Evolutionary conservation across 2,888 invertebrate species (phyloP).

Genomic region (Aphodius sticticus): DNA sequence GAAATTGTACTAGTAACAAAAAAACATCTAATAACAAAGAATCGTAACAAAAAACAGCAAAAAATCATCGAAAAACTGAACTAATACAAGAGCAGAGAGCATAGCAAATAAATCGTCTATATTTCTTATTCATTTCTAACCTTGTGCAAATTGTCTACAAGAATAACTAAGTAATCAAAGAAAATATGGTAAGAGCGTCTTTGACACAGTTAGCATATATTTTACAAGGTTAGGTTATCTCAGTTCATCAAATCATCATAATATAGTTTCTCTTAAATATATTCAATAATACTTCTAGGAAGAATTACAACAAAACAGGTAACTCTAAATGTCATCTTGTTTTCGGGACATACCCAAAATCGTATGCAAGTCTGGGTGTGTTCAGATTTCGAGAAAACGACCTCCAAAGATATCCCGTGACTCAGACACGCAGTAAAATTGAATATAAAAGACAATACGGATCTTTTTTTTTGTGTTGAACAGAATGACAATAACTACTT

Average conservation of each 20-base stretch:
- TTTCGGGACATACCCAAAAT: not conserved
- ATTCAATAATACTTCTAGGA: not conserved
- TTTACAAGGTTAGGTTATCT: not conserved
- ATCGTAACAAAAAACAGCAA: too few relatives aligned
- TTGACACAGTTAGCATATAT: not conserved
- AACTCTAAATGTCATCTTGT: not conserved
- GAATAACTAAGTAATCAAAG: not conserved
- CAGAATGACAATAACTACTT: not conserved
- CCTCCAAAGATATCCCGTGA: not conserved
- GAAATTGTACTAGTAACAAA: too few relatives aligned
- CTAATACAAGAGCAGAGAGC: too few relatives aligned
- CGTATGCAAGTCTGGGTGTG: not conserved
- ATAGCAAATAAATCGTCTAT: not conserved
- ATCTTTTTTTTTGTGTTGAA: not conserved
- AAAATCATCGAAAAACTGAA: too few relatives aligned
- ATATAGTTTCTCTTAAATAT: not conserved
- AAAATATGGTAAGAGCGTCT: not conserved
- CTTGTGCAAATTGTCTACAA: not conserved
- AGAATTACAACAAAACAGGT: not conserved
- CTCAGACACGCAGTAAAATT: not conserved
- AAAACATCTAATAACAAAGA: too few relatives aligned
- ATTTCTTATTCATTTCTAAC: not conserved
- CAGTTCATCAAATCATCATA: not conserved
- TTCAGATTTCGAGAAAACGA: not conserved
- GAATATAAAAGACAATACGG: not conserved